These are phyloP conservation scores for Puma concolor DNA, from an alignment of 2,113 vertebrate species.

Conservation along the genomic window DNA sequence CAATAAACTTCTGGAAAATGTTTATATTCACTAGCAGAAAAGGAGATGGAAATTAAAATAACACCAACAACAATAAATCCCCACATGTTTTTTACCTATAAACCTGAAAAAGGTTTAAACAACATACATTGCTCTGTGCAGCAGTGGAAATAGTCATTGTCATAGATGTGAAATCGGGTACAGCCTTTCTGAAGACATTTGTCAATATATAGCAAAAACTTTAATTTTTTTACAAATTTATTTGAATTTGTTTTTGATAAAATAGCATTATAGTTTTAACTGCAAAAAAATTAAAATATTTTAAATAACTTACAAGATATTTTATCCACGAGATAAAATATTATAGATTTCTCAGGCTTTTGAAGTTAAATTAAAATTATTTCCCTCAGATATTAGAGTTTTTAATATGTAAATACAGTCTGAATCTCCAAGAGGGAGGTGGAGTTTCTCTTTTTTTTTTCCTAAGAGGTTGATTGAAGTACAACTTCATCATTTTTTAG, in stretches of 20 bases:
- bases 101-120: not conserved
- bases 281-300: not conserved
- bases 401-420: not conserved
- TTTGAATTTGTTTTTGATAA: constrained; percentile 16
- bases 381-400: not conserved
- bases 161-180: not conserved
- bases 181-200: not conserved
- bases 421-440: not conserved
- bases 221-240: not conserved
- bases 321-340: constrained; percentile 4
- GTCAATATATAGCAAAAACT: not conserved
- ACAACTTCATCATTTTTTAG: not conserved
- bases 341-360: not conserved
- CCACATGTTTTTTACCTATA: not conserved
- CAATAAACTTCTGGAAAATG: not conserved
- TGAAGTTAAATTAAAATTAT: constrained; percentile 21
- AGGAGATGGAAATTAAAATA: not conserved
- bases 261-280: not conserved
- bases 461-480: not conserved
- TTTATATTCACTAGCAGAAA: not conserved
- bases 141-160: not conserved
- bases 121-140: not conserved
- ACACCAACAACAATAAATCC: not conserved
- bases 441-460: not conserved
- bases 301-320: not conserved